Conservation (phyloP, 1,140 invertebrate genomes). For the Pemphigus obesinymphae region DNA sequence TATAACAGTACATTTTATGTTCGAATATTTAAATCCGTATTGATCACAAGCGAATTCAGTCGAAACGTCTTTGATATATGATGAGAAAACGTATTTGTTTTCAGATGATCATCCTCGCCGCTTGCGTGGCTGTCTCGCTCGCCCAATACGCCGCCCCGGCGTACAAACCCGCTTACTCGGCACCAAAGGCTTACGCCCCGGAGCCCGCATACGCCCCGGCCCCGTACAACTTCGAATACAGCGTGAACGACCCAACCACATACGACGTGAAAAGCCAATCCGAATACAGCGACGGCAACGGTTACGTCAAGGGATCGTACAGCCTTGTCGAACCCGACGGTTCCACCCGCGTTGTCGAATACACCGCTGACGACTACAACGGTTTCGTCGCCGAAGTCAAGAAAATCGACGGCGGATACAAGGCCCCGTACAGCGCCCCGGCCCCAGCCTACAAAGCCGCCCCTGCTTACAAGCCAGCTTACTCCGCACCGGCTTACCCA, state of each 20-base stretch:
- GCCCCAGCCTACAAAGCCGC: constrained; percentile 22
- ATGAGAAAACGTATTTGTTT: neutral
- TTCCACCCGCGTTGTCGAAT: constrained; percentile 58
- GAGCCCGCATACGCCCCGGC: constrained; percentile 47
- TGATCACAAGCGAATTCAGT: no score
- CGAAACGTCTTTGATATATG: no score
- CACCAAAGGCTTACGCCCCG: constrained; percentile 45
- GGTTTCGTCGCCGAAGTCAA: constrained; percentile 46
- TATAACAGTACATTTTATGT: no score
- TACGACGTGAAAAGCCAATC: constrained; percentile 47
- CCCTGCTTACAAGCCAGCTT: constrained; percentile 37
- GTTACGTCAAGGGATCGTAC: constrained; percentile 52
- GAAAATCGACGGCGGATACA: constrained; percentile 42
- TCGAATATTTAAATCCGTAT: no score
- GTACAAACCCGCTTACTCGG: constrained; percentile 45
- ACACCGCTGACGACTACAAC: constrained; percentile 47
- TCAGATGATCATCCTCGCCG: constrained; percentile 46
- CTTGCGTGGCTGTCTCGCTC: constrained; percentile 42
- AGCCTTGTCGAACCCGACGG: constrained; percentile 54
- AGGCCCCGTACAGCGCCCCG: constrained; percentile 17
- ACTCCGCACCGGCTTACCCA: constrained; percentile 18
- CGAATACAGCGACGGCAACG: constrained; percentile 48
- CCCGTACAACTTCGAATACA: constrained; percentile 47
- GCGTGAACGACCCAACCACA: constrained; percentile 47
- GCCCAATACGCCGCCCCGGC: constrained; percentile 37